These are phyloP conservation scores for Galagoides demidoff DNA, from an alignment of 2,797 vertebrate genomes.

Conservation along the genomic window DNA sequence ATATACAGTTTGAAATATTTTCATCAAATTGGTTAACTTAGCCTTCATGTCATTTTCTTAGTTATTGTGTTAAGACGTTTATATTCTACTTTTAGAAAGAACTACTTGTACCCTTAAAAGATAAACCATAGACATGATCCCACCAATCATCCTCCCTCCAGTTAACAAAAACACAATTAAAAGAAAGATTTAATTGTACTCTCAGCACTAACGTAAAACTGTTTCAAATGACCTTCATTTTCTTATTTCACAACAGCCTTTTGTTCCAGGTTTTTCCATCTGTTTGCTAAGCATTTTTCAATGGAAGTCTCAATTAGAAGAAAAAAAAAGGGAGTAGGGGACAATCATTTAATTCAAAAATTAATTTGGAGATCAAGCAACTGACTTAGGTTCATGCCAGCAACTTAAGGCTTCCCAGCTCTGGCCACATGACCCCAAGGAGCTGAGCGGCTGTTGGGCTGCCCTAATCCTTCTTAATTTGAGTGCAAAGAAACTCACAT, in stretches of 20 bases:
- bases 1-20: no score
- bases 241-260: constrained; percentile 85
- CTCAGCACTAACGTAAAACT: constrained; percentile 85
- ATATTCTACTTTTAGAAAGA: no score
- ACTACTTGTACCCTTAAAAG: no score
- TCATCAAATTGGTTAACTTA: no score
- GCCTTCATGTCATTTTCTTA: no score
- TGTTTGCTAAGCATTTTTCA: constrained; percentile 89
- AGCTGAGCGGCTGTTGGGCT: constrained; percentile 89
- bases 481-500: constrained; percentile 96
- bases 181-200: constrained; percentile 69
- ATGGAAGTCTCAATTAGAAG: constrained; percentile 88
- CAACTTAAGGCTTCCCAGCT: constrained; percentile 89
- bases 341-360: constrained; percentile 91
- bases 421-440: constrained; percentile 93
- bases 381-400: constrained; percentile 88
- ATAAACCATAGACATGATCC: no score
- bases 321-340: constrained; percentile 72
- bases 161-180: constrained; percentile 72
- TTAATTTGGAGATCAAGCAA: constrained; percentile 90
- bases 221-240: constrained; percentile 79
- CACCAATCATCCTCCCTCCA: background rate
- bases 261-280: constrained; percentile 87
- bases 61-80: no score
- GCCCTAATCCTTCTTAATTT: constrained; percentile 97